A percentile compares a stretch with the other conserved stretches of the same genome.
Evolutionary conservation across 2,888 invertebrate genomes (phyloP).

Genomic region (Harmothoe impar): DNA sequence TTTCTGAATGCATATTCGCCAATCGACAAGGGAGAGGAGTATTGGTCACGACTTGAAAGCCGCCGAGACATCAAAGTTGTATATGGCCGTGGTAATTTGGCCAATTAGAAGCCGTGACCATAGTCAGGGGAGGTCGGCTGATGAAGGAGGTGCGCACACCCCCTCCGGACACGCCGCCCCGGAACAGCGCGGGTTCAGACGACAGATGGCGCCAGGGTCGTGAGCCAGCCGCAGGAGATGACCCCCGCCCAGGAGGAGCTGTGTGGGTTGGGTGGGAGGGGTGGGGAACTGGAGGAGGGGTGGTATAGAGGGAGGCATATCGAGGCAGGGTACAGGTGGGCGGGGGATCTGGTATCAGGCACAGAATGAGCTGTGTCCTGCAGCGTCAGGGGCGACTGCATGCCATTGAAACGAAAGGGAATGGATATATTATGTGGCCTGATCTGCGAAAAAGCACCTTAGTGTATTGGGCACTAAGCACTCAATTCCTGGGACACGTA

Average conservation of each 20-base stretch:
- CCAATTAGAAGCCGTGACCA: slow-evolving; percentile 49
- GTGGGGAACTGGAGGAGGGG: not conserved
- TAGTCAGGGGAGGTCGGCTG: not conserved
- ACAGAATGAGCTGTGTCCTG: too few species aligned
- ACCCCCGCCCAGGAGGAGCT: not conserved
- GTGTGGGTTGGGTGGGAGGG: not conserved
- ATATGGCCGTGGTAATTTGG: slow-evolving; percentile 55
- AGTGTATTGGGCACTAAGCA: too few species aligned
- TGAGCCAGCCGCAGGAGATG: not conserved
- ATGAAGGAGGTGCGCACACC: slow-evolving; percentile 19
- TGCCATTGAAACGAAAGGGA: too few species aligned
- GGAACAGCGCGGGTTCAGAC: slow-evolving; percentile 22
- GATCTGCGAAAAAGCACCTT: too few species aligned
- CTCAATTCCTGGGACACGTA: too few species aligned
- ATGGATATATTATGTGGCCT: too few species aligned
- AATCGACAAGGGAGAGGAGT: not conserved
- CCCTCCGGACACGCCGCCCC: not conserved
- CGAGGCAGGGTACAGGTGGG: too few species aligned
- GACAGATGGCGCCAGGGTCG: slow-evolving; percentile 18
- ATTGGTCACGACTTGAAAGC: slow-evolving; percentile 28
- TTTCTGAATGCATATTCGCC: too few species aligned
- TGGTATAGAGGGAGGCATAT: not conserved
- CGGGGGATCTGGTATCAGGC: too few species aligned
- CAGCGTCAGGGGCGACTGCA: too few species aligned
- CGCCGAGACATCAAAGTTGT: slow-evolving; percentile 26